These are phyloP conservation scores for Odontesthes bonariensis DNA, from an alignment of 2,113 vertebrate genomes.

Conservation along the genomic window DNA sequence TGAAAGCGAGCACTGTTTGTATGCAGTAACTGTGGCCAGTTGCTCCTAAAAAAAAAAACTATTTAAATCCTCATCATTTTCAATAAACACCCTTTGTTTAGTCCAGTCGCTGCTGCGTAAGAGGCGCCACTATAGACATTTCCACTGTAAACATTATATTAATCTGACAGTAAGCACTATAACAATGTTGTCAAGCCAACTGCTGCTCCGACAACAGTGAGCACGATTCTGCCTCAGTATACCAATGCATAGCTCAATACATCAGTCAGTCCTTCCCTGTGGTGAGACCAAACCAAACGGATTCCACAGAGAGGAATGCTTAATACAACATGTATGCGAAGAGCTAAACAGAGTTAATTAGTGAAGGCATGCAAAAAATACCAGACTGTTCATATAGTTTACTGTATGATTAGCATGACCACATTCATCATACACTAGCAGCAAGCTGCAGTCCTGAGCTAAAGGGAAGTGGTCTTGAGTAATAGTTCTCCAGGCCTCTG, in stretches of 20 bases:
- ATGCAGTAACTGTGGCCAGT: slow-evolving; percentile 2
- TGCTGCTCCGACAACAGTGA: slow-evolving; percentile 37
- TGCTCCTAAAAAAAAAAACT: slow-evolving; percentile 7
- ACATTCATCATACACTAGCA: slow-evolving; percentile 13
- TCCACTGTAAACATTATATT: slow-evolving; percentile 22
- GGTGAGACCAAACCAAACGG: slow-evolving; percentile 35
- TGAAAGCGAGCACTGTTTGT: slow-evolving; percentile 7
- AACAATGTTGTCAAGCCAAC: slow-evolving; percentile 22
- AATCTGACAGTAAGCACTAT: slow-evolving; percentile 39
- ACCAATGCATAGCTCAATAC: slow-evolving; percentile 13
- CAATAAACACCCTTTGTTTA: slow-evolving; percentile 60
- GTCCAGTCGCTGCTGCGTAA: slow-evolving; percentile 33
- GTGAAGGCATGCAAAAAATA: slow-evolving; percentile 38
- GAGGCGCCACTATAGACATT: slow-evolving; percentile 29
- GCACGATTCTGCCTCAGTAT: slow-evolving; percentile 14
- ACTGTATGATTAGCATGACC: not conserved
- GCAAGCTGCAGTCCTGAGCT: not conserved
- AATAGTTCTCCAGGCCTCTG: not conserved
- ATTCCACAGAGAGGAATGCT: slow-evolving; percentile 18
- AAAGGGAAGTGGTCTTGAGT: too few species aligned
- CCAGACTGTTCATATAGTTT: slow-evolving; percentile 5
- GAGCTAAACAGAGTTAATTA: slow-evolving; percentile 23
- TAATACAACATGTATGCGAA: slow-evolving; percentile 24
- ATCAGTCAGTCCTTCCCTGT: slow-evolving; percentile 51
- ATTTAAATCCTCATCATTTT: slow-evolving; percentile 27